Percentiles rank a stretch among this genome's conserved stretches.
Evolutionary conservation across 2,113 vertebrate genomes (phyloP).

Genomic region (Formicarius rufipectus): DNA sequence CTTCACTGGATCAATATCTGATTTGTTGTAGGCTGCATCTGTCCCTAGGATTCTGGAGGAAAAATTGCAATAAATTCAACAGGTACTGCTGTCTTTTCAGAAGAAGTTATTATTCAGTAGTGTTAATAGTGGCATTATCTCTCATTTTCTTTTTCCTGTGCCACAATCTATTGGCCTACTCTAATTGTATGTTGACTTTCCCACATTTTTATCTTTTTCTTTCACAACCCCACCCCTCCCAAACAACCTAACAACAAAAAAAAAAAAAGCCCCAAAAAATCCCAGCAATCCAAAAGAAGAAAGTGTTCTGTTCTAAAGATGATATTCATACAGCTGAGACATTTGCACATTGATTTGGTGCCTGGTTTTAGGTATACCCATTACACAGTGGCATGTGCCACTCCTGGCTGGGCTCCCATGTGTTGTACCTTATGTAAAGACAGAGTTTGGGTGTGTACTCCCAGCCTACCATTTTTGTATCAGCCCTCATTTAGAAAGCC

Average conservation of each 20-base stretch:
- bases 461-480: not conserved
- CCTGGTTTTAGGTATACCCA: not conserved
- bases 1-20: not conserved
- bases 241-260: no score
- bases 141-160: not conserved
- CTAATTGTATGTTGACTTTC: not conserved
- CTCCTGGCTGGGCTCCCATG: not conserved
- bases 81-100: not conserved
- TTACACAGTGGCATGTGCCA: not conserved
- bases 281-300: not conserved
- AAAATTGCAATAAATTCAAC: not conserved
- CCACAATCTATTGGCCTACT: not conserved
- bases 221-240: not conserved
- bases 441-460: not conserved
- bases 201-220: not conserved
- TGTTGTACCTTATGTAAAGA: not conserved
- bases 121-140: not conserved
- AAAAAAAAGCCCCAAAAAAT: not conserved
- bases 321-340: not conserved
- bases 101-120: not conserved
- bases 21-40: not conserved
- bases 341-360: not conserved
- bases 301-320: not conserved
- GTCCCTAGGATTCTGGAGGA: not conserved
- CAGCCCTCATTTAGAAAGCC: not conserved